These are phyloP conservation scores for Molothrus aeneus DNA, from an alignment of 2,797 vertebrate species.

Conservation along the genomic window DNA sequence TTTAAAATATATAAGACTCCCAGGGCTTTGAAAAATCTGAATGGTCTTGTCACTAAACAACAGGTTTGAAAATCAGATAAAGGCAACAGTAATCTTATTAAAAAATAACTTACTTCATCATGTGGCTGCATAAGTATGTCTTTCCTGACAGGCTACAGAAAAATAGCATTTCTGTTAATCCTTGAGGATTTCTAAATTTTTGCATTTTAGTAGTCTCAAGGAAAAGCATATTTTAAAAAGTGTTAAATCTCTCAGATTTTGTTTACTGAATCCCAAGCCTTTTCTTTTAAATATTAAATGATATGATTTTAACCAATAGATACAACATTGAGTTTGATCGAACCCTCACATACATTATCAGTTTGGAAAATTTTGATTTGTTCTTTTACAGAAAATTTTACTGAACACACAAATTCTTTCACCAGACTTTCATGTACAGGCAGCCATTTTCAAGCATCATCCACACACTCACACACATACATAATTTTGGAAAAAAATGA, in stretches of 20 bases:
- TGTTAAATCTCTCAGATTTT: not conserved
- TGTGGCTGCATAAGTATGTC: not conserved
- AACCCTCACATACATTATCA: not conserved
- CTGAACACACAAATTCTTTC: not conserved
- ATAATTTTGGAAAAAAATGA: conserved; percentile 39
- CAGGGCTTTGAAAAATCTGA: not conserved
- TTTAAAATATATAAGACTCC: not conserved
- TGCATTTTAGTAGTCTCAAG: not conserved
- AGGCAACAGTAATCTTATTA: not conserved
- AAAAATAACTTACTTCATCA: not conserved
- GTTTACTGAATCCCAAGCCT: not conserved
- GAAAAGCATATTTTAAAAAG: not conserved
- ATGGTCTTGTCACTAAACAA: not conserved
- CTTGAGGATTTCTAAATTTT: not conserved
- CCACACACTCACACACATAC: not conserved
- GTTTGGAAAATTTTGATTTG: not conserved
- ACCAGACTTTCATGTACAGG: not conserved
- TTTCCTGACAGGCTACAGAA: not conserved
- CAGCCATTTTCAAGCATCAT: not conserved
- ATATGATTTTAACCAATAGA: not conserved
- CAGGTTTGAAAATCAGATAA: not conserved
- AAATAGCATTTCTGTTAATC: not conserved
- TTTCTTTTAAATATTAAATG: not conserved
- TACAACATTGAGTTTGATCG: not conserved
- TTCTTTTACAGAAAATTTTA: not conserved